Evolutionary conservation across 2,888 invertebrate species (phyloP).

Genomic region (Prosopocoilus inquinatus): DNA sequence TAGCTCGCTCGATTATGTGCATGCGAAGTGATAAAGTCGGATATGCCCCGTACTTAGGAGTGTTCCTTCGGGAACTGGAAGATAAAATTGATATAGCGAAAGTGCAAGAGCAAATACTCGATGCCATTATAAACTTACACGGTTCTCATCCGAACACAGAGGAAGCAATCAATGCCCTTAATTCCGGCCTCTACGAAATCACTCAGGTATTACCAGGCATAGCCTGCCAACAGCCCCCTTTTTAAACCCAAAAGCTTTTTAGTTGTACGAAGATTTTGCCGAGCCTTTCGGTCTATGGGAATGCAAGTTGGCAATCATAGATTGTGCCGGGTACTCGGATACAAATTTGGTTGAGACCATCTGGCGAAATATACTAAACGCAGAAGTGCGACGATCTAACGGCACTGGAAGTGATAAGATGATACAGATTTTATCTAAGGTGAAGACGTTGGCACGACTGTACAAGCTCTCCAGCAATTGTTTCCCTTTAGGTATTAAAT

Average conservation of each 20-base stretch:
- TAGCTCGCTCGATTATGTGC: conserved; percentile 93
- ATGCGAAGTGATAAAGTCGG: conserved; percentile 84
- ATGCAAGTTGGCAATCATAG: conserved; percentile 91
- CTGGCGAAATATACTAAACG: conserved; percentile 81
- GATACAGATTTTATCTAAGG: conserved; percentile 70
- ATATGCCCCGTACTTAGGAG: conserved; percentile 69
- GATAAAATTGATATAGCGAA: conserved; percentile 91
- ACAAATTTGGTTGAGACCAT: conserved; percentile 82
- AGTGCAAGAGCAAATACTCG: conserved; percentile 72
- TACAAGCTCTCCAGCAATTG: conserved; percentile 82
- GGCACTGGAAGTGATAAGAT: conserved; percentile 59
- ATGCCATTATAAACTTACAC: conserved; percentile 60
- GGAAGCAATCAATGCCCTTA: conserved; percentile 69
- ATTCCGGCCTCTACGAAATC: conserved; percentile 81
- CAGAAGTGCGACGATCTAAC: conserved; percentile 55
- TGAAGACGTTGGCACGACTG: conserved; percentile 72
- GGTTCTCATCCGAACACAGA: conserved; percentile 41
- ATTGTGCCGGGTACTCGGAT: conserved; percentile 92
- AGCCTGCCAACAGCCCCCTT: neutral
- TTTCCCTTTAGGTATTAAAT: conserved; percentile 75
- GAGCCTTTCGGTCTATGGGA: conserved; percentile 89
- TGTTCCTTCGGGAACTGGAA: conserved; percentile 83
- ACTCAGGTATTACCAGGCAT: conserved; percentile 62
- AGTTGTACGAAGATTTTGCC: conserved; percentile 90
- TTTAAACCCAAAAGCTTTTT: conserved; percentile 27